Evolutionary conservation across 2,888 invertebrate genomes (phyloP).

Genomic region (Ormyrus thymus): DNA sequence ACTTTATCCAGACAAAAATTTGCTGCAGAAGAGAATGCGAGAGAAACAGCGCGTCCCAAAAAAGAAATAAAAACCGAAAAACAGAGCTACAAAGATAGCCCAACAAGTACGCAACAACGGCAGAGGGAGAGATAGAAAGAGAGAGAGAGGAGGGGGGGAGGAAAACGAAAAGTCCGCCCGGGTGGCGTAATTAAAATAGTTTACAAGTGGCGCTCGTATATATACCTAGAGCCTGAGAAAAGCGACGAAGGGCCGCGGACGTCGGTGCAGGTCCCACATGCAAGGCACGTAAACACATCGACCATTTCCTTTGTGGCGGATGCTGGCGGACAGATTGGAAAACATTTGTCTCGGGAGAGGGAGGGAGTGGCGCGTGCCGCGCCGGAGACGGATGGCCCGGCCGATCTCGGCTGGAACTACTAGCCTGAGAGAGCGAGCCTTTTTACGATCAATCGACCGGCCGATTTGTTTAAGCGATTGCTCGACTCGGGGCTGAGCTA

Average conservation of each 20-base stretch:
- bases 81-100: no score
- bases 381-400: conserved; percentile 21
- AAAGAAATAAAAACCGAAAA: no score
- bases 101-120: background rate
- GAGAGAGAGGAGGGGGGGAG: background rate
- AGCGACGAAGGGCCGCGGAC: background rate
- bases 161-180: background rate
- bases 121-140: background rate
- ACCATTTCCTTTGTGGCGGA: conserved; percentile 64
- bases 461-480: conserved; percentile 38
- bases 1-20: no score
- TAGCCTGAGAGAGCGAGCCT: background rate
- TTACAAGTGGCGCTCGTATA: conserved; percentile 29
- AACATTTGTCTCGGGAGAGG: conserved; percentile 61
- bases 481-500: no score
- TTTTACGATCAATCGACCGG: conserved; percentile 38
- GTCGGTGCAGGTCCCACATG: conserved; percentile 50
- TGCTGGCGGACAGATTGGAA: conserved; percentile 64
- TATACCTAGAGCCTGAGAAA: background rate
- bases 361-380: no score
- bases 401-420: background rate
- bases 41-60: no score
- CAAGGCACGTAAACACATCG: conserved; percentile 64
- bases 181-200: conserved; percentile 59
- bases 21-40: no score